Conservation (phyloP, 2,797 vertebrate species). For the Trematomus bernacchii region DNA sequence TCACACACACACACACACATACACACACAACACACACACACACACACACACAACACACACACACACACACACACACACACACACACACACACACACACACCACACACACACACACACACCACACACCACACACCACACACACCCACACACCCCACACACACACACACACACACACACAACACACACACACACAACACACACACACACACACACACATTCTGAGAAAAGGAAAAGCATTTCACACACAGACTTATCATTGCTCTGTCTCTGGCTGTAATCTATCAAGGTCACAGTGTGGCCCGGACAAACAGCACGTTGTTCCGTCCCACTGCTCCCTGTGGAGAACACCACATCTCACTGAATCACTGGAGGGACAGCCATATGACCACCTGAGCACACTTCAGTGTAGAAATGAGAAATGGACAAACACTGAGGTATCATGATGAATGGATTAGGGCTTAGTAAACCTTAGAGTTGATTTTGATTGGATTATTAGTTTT, state of each 20-base stretch:
- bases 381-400: slow-evolving; percentile 11
- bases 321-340: slow-evolving; percentile 70
- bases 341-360: slow-evolving; percentile 57
- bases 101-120: too few species aligned
- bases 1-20: too few species aligned
- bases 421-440: neutral
- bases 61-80: too few species aligned
- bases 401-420: neutral
- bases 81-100: too few species aligned
- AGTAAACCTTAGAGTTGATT: too few species aligned
- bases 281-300: slow-evolving; percentile 86
- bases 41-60: too few species aligned
- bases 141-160: slow-evolving; percentile 32
- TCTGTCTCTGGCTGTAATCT: slow-evolving; percentile 82
- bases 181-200: slow-evolving; percentile 27
- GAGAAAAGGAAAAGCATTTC: slow-evolving; percentile 74
- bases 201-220: slow-evolving; percentile 55
- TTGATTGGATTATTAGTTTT: neutral
- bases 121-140: neutral
- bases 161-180: slow-evolving; percentile 34
- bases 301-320: slow-evolving; percentile 80
- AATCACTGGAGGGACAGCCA: slow-evolving; percentile 25
- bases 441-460: too few species aligned
- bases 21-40: too few species aligned
- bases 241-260: slow-evolving; percentile 79